Conservation (phyloP, 1,140 invertebrate genomes). For the Bombus affinis region DNA sequence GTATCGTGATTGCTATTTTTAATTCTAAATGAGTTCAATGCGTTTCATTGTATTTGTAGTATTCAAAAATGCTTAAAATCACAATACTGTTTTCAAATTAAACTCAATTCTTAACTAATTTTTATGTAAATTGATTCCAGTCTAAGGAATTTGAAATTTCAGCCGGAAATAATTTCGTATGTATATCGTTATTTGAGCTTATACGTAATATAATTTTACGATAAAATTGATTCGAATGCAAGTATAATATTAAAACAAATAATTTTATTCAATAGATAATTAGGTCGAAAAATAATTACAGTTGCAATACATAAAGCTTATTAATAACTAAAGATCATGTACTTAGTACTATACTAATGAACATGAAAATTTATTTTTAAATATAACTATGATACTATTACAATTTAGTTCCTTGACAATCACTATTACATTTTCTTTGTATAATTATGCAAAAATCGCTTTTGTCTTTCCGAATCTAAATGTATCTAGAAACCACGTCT, state of each 20-base stretch:
- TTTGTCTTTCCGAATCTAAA: slow-evolving; percentile 7
- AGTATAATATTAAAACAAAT: slow-evolving; percentile 21
- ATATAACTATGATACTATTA: neutral
- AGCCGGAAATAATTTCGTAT: neutral
- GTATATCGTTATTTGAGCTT: neutral
- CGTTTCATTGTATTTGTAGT: neutral
- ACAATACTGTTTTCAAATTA: neutral
- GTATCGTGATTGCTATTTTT: neutral
- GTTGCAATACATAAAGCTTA: slow-evolving; percentile 15
- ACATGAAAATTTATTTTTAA: neutral
- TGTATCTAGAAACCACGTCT: neutral
- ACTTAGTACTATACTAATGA: neutral
- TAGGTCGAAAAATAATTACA: slow-evolving; percentile 34
- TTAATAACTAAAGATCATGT: slow-evolving; percentile 9
- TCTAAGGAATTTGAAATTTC: neutral
- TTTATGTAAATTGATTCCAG: neutral
- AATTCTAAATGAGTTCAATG: neutral
- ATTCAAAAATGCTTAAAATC: neutral
- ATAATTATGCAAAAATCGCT: slow-evolving; percentile 15
- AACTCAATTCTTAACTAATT: neutral
- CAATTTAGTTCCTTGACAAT: neutral
- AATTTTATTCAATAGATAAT: slow-evolving; percentile 32
- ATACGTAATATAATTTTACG: neutral
- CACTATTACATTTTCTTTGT: neutral
- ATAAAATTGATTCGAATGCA: neutral